phyloP scores from a whole-genome alignment of 2,797 vertebrate genomes.

The Podarcis lilfordi region DNA sequence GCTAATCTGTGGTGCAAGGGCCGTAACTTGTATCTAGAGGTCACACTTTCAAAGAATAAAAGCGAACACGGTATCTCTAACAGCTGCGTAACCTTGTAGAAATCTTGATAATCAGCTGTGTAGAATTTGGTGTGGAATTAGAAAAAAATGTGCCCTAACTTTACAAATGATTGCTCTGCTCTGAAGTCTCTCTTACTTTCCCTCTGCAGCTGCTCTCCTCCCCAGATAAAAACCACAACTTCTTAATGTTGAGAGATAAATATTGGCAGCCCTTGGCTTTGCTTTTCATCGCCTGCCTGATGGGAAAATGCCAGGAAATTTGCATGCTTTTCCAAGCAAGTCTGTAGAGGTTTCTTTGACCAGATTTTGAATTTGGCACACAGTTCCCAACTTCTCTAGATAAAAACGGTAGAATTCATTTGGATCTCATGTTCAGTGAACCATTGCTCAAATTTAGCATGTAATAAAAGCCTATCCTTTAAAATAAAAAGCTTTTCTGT shows the following conservation, averaged over 20 bases:
- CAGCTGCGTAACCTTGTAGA: constrained; percentile 55
- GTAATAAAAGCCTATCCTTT: not conserved
- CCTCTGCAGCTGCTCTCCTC: constrained; percentile 44
- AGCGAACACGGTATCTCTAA: constrained; percentile 33
- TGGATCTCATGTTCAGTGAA: constrained; percentile 43
- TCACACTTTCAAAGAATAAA: constrained; percentile 34
- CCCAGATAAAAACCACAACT: constrained; percentile 56
- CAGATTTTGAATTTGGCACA: constrained; percentile 62
- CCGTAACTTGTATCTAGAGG: not conserved
- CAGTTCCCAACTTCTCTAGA: constrained; percentile 51
- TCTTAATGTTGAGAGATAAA: constrained; percentile 59
- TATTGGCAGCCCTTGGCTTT: constrained; percentile 66
- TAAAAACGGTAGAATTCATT: constrained; percentile 39
- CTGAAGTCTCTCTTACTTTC: constrained; percentile 43
- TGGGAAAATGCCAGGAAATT: constrained; percentile 63
- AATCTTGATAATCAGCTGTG: constrained; percentile 59
- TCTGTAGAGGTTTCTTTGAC: constrained; percentile 56
- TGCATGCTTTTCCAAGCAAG: constrained; percentile 66
- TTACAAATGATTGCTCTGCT: constrained; percentile 53
- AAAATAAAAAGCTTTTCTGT: constrained; percentile 4
- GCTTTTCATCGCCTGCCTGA: constrained; percentile 63
- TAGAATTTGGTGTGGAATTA: constrained; percentile 22
- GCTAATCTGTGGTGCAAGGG: not conserved
- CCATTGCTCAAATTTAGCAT: constrained; percentile 44
- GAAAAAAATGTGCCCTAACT: constrained; percentile 8